Evolutionary conservation across 2,113 vertebrate genomes (phyloP).

Genomic region (Pitta sordida): DNA sequence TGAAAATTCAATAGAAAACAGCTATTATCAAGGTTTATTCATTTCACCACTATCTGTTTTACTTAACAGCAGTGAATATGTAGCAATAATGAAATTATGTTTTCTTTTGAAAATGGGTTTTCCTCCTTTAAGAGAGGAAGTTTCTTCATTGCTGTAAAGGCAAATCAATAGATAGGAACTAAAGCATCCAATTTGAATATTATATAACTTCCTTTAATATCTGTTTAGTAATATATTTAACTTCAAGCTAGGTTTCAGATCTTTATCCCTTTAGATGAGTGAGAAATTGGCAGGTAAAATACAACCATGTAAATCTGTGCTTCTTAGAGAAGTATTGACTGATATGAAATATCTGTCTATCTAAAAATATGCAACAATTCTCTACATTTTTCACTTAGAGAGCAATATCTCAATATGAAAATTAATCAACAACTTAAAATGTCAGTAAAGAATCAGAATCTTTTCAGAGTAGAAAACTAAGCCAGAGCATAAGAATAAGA

Average conservation of each 20-base stretch:
- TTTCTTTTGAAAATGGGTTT: not conserved
- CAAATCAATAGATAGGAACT: not conserved
- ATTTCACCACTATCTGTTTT: not conserved
- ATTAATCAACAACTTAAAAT: not conserved
- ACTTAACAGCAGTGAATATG: not conserved
- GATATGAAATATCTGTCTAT: not conserved
- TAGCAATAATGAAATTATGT: not conserved
- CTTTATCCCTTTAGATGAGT: not conserved
- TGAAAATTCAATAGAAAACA: not conserved
- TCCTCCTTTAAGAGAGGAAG: not conserved
- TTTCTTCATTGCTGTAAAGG: not conserved
- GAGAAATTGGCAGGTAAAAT: not conserved
- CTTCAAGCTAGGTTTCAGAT: not conserved
- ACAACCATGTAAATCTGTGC: not conserved
- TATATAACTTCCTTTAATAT: not conserved
- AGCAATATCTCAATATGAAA: not conserved
- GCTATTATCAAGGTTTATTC: not conserved
- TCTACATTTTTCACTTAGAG: not conserved
- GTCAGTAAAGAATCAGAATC: not conserved
- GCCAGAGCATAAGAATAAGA: not conserved
- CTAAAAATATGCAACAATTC: not conserved
- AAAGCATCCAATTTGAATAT: not conserved
- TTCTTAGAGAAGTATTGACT: not conserved
- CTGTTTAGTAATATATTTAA: not conserved
- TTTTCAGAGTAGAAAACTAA: not conserved